These are phyloP conservation scores for Stegostoma tigrinum DNA, from an alignment of 2,113 vertebrate species.

Conservation along the genomic window DNA sequence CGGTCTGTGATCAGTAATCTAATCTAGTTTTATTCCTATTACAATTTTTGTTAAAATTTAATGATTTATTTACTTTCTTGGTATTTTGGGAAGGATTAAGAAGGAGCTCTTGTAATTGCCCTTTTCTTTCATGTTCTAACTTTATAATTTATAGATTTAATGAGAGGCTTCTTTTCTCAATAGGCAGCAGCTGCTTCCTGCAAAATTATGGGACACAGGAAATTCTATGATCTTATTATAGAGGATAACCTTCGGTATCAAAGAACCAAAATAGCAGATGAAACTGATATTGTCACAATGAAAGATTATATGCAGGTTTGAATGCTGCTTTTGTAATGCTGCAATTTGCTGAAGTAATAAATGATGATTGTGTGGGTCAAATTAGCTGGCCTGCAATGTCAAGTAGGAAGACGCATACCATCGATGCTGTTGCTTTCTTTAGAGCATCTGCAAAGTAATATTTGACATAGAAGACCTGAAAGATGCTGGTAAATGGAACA, in stretches of 20 bases:
- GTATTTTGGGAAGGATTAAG: background rate
- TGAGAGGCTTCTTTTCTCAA: background rate
- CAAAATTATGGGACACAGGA: conserved; percentile 50
- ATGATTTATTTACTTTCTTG: conserved; percentile 18
- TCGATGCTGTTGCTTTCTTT: background rate
- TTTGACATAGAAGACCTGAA: too few relatives aligned
- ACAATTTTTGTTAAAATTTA: background rate
- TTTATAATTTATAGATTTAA: background rate
- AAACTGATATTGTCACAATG: conserved; percentile 49
- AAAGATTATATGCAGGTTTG: conserved; percentile 58
- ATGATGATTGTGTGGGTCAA: background rate
- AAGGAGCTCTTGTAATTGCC: background rate
- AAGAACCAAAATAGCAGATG: conserved; percentile 46
- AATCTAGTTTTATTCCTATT: too few relatives aligned
- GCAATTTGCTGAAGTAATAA: background rate
- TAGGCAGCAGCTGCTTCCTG: conserved; percentile 52
- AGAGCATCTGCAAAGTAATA: too few relatives aligned
- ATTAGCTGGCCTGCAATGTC: background rate
- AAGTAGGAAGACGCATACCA: background rate
- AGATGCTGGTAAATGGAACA: too few relatives aligned
- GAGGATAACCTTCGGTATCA: conserved; percentile 45
- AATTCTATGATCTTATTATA: conserved; percentile 48
- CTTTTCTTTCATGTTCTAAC: background rate
- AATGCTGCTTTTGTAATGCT: conserved; percentile 28
- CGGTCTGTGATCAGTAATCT: too few relatives aligned